These are phyloP conservation scores for Metalampra italica DNA, from an alignment of 2,888 invertebrate species.

Conservation along the genomic window DNA sequence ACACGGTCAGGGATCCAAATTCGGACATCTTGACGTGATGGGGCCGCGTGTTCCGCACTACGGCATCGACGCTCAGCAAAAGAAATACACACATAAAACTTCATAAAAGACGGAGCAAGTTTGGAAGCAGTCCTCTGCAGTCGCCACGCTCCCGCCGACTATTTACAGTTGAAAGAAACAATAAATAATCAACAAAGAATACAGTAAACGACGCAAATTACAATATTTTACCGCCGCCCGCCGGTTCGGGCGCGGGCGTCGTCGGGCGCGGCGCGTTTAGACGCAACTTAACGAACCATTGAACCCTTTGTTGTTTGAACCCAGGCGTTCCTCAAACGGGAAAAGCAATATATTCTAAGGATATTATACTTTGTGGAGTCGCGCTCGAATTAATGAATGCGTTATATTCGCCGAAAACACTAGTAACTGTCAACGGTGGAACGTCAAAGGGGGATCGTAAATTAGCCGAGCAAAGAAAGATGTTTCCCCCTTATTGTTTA, in stretches of 20 bases:
- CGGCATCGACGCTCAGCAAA: no score
- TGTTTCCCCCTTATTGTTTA: conserved; percentile 51
- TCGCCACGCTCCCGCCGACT: background rate
- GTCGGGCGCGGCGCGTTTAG: conserved; percentile 22
- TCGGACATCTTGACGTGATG: no score
- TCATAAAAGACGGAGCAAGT: no score
- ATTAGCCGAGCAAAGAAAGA: conserved; percentile 62
- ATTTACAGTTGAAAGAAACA: conserved; percentile 3
- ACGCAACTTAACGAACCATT: conserved; percentile 61
- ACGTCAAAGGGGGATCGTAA: conserved; percentile 38
- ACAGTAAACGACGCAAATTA: conserved; percentile 41
- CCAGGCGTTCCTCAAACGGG: conserved; percentile 29
- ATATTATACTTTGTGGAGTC: conserved; percentile 42
- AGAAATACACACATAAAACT: no score
- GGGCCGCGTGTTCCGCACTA: no score
- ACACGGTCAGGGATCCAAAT: no score
- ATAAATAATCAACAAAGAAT: conserved; percentile 42
- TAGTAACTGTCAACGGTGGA: conserved; percentile 46
- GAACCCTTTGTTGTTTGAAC: conserved; percentile 55
- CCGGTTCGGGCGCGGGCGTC: no score
- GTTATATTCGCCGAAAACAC: conserved; percentile 59
- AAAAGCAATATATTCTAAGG: conserved; percentile 47
- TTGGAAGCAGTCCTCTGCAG: background rate
- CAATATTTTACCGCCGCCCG: conserved; percentile 31
- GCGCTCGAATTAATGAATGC: conserved; percentile 59